Percentiles rank a stretch among this genome's conserved stretches.
These are phyloP conservation scores for Altica lythri DNA, from an alignment of 2,888 invertebrate species.

Conservation along the genomic window DNA sequence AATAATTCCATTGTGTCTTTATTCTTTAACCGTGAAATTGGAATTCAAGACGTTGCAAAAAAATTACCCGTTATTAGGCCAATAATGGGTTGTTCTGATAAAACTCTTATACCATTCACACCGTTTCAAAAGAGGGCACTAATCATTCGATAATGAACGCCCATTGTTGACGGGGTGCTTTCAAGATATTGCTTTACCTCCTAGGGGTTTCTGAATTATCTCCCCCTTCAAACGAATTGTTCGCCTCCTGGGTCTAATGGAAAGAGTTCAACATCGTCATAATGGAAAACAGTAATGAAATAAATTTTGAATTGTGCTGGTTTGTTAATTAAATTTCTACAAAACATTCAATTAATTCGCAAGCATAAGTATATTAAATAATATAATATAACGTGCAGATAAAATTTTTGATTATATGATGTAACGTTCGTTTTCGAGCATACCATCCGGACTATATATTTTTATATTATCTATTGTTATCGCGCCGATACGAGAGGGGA, in stretches of 20 bases:
- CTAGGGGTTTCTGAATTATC: conserved; percentile 25
- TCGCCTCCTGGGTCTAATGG: not conserved
- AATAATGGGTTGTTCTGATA: conserved; percentile 16
- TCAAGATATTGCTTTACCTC: conserved; percentile 30
- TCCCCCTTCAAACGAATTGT: conserved; percentile 1
- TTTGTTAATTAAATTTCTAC: not conserved
- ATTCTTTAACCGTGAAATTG: not conserved
- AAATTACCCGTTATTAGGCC: conserved; percentile 9
- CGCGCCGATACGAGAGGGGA: too few relatives aligned
- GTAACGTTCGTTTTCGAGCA: too few relatives aligned
- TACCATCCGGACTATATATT: too few relatives aligned
- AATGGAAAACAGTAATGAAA: conserved; percentile 13
- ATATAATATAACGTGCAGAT: too few relatives aligned
- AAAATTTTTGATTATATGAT: too few relatives aligned
- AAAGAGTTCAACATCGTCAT: conserved; percentile 12
- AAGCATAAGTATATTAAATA: too few relatives aligned
- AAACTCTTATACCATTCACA: conserved; percentile 20
- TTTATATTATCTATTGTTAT: too few relatives aligned
- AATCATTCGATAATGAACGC: conserved; percentile 30
- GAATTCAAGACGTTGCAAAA: not conserved
- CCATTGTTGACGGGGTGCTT: conserved; percentile 24
- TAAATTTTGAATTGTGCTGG: not conserved
- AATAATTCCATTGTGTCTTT: too few relatives aligned
- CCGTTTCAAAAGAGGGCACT: conserved; percentile 20
- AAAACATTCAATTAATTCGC: too few relatives aligned